Base-by-base conservation (phyloP, 2,888 invertebrate genomes). In the Busseola fusca region DNA sequence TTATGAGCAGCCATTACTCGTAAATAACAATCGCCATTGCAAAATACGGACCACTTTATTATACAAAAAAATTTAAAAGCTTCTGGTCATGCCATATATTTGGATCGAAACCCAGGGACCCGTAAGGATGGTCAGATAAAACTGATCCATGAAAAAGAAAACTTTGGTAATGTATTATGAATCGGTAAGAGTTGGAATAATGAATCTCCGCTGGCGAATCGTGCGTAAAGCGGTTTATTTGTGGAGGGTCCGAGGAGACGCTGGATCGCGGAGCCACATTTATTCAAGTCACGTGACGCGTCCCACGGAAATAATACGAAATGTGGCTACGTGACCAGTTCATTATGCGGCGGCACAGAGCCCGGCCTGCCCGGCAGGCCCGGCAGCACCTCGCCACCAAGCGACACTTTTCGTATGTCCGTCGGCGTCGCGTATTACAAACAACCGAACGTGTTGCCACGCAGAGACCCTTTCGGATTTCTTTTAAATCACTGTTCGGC, bases 251-350 rank as follows among this genome's bases (percentile, higher is more conserved):
- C 92, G 89, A 91, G 91, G 87, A 91, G 91, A 90, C 89, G 88
- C 88, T 87, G 88, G 88, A 87, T 87, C 87, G 88, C 87, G 89
- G 84, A 87, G 91, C 87, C 88, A 89, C 89, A 90, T 93, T 95
- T 95, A 95, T 95, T 95, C 95, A 89, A 90, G 95, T 95, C 95
- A 95, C 95, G 95, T 91, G 94, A 93, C 90, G 90, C 92, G 94
- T 94, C 95, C 95, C 93, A 93, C 93, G 94, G 94, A 95, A 95
- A 96, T 96, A 96, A 96, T 95, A 95, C 95, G 95, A 95, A 96
- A 96, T 96, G 95, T 93, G 93, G 91, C 93, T 94, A 96, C 96
- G 96, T 96, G 96, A 95, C 95, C 93, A 91, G 95, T 93, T 95
- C 95, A 94, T 94, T 95, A 93, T 94, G 94, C 93, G 93, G 93